Conservation (phyloP, 2,113 vertebrate genomes). For the Ochotona princeps region DNA sequence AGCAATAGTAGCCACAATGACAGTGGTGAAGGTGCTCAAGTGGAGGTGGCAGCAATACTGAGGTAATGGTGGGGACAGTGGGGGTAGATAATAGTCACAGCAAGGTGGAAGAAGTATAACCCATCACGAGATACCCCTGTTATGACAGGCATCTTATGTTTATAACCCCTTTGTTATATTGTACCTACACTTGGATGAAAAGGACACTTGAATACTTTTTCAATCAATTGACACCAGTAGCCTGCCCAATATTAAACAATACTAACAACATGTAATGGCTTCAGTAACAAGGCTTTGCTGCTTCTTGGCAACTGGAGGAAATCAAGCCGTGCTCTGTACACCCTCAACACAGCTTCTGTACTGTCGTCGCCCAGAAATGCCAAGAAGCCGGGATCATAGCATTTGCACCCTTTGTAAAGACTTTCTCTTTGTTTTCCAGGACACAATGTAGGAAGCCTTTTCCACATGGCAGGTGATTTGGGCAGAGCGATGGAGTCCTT, state of each 20-base stretch:
- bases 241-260: slow-evolving; percentile 38
- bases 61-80: too few species aligned
- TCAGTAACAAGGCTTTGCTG: slow-evolving; percentile 79
- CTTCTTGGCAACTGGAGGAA: slow-evolving; percentile 58
- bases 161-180: background rate
- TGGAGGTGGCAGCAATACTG: background rate
- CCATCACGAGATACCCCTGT: background rate
- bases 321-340: background rate
- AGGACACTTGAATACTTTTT: background rate
- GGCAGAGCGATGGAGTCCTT: slow-evolving; percentile 97
- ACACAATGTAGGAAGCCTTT: slow-evolving; percentile 95
- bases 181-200: slow-evolving; percentile 1
- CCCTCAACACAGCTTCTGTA: slow-evolving; percentile 62
- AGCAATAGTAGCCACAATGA: background rate
- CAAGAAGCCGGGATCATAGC: background rate
- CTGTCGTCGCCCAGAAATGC: slow-evolving; percentile 63
- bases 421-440: slow-evolving; percentile 86
- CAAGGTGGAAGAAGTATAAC: background rate
- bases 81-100: background rate
- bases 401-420: background rate
- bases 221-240: background rate
- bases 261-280: slow-evolving; percentile 73
- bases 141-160: background rate
- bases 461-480: slow-evolving; percentile 97
- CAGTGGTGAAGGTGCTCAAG: too few species aligned